phyloP scores from a whole-genome alignment of 2,797 vertebrate species.

The Pristis pectinata region DNA sequence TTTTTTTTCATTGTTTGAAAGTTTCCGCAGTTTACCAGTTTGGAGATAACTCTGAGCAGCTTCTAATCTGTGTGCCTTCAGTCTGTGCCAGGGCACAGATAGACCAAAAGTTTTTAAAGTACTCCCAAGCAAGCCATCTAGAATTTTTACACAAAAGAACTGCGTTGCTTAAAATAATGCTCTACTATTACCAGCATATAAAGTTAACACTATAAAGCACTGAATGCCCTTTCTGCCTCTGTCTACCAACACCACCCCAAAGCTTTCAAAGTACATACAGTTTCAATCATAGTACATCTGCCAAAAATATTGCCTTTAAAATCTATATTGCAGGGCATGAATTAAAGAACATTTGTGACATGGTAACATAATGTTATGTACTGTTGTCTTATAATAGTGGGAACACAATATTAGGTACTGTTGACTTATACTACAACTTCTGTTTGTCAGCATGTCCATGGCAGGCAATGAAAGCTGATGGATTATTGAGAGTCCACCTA shows the following conservation, averaged over 20 bases:
- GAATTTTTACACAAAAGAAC: slow-evolving; percentile 12
- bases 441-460: neutral
- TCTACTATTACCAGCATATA: neutral
- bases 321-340: slow-evolving; percentile 1
- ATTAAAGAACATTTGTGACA: neutral
- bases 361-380: neutral
- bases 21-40: slow-evolving; percentile 10
- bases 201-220: neutral
- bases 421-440: neutral
- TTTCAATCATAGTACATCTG: slow-evolving; percentile 29
- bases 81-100: neutral
- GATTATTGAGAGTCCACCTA: neutral
- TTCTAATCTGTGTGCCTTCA: neutral
- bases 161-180: slow-evolving; percentile 11
- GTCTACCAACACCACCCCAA: neutral
- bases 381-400: neutral
- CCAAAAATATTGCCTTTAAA: slow-evolving; percentile 19
- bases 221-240: slow-evolving; percentile 2
- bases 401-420: neutral
- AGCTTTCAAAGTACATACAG: slow-evolving; percentile 10
- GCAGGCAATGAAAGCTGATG: neutral
- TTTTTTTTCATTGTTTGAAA: neutral
- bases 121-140: slow-evolving; percentile 2
- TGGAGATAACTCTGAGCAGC: neutral
- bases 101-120: neutral